Evolutionary conservation across 2,797 vertebrate genomes (phyloP).

Genomic region (Carapus acus): DNA sequence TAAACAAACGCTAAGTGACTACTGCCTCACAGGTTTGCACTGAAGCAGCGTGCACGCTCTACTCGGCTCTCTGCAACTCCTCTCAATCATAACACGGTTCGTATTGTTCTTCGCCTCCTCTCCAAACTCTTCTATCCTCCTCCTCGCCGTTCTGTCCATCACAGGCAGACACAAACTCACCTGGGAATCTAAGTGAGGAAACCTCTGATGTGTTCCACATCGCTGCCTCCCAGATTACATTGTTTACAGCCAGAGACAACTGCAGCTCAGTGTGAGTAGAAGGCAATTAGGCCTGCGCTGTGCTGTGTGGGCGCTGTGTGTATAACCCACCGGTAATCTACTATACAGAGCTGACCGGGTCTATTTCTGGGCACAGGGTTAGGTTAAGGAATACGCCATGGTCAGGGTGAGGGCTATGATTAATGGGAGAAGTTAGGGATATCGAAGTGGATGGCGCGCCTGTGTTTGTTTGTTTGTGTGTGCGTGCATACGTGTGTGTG

Average conservation of each 20-base stretch:
- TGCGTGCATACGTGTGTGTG: too few species aligned
- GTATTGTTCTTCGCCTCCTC: slow-evolving; percentile 24
- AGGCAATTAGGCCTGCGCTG: slow-evolving; percentile 56
- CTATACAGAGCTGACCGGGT: slow-evolving; percentile 10
- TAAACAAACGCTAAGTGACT: too few species aligned
- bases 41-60: too few species aligned
- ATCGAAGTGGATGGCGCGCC: too few species aligned
- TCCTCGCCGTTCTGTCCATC: slow-evolving; percentile 56
- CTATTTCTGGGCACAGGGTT: slow-evolving; percentile 6
- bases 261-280: slow-evolving; percentile 48
- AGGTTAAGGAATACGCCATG: not conserved
- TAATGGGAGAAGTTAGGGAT: too few species aligned
- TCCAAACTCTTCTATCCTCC: slow-evolving; percentile 23
- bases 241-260: slow-evolving; percentile 64
- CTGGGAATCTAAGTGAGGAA: slow-evolving; percentile 54
- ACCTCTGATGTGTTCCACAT: slow-evolving; percentile 57
- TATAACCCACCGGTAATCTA: slow-evolving; percentile 26
- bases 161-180: slow-evolving; percentile 50
- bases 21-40: too few species aligned
- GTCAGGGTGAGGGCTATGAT: not conserved
- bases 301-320: slow-evolving; percentile 39
- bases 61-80: slow-evolving; percentile 24
- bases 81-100: slow-evolving; percentile 39
- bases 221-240: slow-evolving; percentile 61
- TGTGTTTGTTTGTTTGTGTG: not conserved